phyloP scores from a whole-genome alignment of 2,113 vertebrate genomes.

The Rhynchopsitta pachyrhyncha region DNA sequence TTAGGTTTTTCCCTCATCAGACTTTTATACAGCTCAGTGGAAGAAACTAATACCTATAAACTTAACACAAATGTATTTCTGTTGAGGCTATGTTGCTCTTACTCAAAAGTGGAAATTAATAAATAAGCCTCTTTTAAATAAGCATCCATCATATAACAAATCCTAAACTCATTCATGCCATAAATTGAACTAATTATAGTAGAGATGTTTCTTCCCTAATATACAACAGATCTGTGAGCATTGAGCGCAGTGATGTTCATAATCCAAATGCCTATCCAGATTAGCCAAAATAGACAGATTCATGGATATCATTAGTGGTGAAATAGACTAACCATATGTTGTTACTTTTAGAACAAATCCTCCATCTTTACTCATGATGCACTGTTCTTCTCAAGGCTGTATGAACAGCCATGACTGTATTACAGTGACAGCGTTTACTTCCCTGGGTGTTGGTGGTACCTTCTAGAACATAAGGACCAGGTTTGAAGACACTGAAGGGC shows the following conservation, averaged over 20 bases:
- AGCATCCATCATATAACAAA: slow-evolving; percentile 67
- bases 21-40: slow-evolving; percentile 50
- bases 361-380: not conserved
- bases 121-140: slow-evolving; percentile 72
- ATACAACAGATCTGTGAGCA: not conserved
- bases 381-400: not conserved
- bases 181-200: slow-evolving; percentile 48
- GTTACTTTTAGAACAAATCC: not conserved
- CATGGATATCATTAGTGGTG: not conserved
- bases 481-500: too few species aligned
- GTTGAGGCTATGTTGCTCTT: slow-evolving; percentile 37
- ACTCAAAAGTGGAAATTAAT: slow-evolving; percentile 63
- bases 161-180: slow-evolving; percentile 68
- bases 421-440: not conserved
- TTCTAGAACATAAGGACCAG: not conserved
- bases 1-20: slow-evolving; percentile 63
- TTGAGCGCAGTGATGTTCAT: not conserved
- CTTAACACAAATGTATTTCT: slow-evolving; percentile 51
- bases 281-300: not conserved
- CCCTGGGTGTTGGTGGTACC: not conserved
- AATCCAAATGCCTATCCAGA: not conserved
- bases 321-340: not conserved
- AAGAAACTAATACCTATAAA: slow-evolving; percentile 55
- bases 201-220: not conserved
- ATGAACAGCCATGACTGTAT: not conserved